Percentiles rank a stretch among this genome's conserved stretches.
phyloP scores from a whole-genome alignment of 2,888 invertebrate species.

The Chaitophorus viminalis region DNA sequence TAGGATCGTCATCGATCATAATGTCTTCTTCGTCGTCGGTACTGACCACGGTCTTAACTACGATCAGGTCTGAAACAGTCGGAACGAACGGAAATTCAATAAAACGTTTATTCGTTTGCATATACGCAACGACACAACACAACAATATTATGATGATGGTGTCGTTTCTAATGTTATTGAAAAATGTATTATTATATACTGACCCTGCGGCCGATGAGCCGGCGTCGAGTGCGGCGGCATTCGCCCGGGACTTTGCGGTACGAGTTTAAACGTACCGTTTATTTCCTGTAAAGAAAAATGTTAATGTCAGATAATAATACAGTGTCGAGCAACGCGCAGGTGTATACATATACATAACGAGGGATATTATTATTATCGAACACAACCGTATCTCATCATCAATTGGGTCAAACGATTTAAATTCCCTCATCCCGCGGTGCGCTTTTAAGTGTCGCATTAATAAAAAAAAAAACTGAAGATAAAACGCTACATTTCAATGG shows the following conservation, averaged over 20 bases:
- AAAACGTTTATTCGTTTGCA: background rate
- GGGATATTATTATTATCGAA: background rate
- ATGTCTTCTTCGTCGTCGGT: constrained; percentile 46
- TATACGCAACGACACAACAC: background rate
- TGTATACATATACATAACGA: background rate
- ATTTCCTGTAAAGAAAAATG: constrained; percentile 68
- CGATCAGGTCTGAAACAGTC: constrained; percentile 30
- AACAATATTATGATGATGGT: background rate
- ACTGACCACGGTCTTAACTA: constrained; percentile 19
- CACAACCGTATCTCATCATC: background rate
- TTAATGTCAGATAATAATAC: constrained; percentile 32
- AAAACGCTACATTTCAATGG: constrained; percentile 44
- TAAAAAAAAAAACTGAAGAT: background rate
- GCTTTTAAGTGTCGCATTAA: constrained; percentile 27
- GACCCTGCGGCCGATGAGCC: constrained; percentile 64
- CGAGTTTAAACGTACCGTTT: constrained; percentile 79
- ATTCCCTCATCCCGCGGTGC: background rate
- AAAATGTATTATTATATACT: background rate
- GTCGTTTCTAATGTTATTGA: background rate
- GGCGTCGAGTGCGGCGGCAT: constrained; percentile 70
- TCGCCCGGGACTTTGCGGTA: constrained; percentile 71
- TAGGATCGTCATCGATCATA: constrained; percentile 51
- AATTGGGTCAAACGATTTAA: constrained; percentile 37
- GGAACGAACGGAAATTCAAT: background rate
- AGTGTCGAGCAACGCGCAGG: background rate